A percentile compares a stretch with the other conserved stretches of the same genome.
Evolutionary conservation across 2,113 vertebrate species (phyloP).

Genomic region (Mirza zaza): DNA sequence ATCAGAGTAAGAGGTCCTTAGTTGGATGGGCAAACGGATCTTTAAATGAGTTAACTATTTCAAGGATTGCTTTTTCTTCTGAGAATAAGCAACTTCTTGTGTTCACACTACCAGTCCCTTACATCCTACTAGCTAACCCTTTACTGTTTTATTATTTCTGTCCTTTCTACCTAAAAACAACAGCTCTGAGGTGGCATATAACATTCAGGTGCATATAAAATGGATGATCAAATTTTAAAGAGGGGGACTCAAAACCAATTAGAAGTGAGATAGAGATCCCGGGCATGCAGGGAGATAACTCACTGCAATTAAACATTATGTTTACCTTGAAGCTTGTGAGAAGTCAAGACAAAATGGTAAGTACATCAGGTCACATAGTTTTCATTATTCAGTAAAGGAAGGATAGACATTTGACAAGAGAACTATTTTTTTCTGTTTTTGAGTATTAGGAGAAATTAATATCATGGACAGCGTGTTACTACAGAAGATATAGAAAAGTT

Average conservation of each 20-base stretch:
- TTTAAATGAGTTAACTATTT: conserved; percentile 33
- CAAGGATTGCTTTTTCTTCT: conserved; percentile 34
- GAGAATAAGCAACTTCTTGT: neutral
- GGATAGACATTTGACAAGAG: neutral
- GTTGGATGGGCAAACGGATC: conserved; percentile 36
- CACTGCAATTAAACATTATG: conserved; percentile 39
- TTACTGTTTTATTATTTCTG: conserved; percentile 35
- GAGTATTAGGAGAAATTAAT: conserved; percentile 40
- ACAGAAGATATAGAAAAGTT: neutral
- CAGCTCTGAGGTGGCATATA: neutral
- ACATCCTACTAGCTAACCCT: neutral
- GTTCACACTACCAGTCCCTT: neutral
- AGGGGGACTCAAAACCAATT: conserved; percentile 46
- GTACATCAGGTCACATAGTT: neutral
- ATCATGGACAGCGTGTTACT: neutral
- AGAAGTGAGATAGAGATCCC: conserved; percentile 13
- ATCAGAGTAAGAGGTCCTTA: conserved; percentile 49
- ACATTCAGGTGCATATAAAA: conserved; percentile 32
- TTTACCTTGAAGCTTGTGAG: conserved; percentile 41
- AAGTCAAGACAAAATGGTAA: conserved; percentile 25
- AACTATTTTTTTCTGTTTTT: neutral
- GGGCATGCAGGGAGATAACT: neutral
- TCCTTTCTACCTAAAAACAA: neutral
- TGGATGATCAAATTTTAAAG: conserved; percentile 12
- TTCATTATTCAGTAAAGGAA: conserved; percentile 42